Base-by-base conservation (phyloP, 2,113 vertebrate species). In the Marcusenius ussheri region DNA sequence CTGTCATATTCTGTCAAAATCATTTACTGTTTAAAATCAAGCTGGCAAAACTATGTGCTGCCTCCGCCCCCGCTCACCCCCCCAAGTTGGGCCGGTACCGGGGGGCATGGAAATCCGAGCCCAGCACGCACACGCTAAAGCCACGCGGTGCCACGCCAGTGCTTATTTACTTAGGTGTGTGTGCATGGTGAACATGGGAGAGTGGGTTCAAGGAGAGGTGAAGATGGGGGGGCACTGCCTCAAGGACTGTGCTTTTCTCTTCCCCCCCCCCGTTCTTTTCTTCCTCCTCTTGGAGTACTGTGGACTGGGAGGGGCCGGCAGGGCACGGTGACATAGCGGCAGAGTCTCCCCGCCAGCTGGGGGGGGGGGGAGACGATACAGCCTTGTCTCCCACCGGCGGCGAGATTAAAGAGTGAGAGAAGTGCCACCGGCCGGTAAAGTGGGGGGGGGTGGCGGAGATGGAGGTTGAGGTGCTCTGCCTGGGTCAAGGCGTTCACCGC, bases 271-370 rank as follows among this genome's bases (percentile, higher is more conserved):
- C 45, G 2, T 50, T 50, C 46, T 74, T 45, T 77, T 62, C 8
- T 46, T 88, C 35, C 35, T 58, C 39, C 53, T 35, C 77, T 27
- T 15, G 7, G 77, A 89, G 89, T 2, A 11, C 11, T 58, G 56
- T 11, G 50, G 46, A 24, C 13, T 3, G 21, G 89, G 49, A 84
- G 89, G 89, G 74, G 58, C 39, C 66, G 21, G 8, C n/a, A 58
- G 89, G 89, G 89, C 89, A 89, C 80, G 35, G 89, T 89, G 89
- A 89, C 89, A 89, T 89, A 35, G 35, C 70, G 35, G 46, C 47
- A 47, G 53, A 39, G 19, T 13, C 24, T 89, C 80, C 51, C 35
- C 24, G 21, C 77, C 74, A 77, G 51, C 50, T 45, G 17, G n/a
- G 35, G 10, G 49, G 21, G 42, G 88, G 70, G 15, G 47, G 47